Evolutionary conservation across 2,888 invertebrate species (phyloP).

Genomic region (Bugula neritina): DNA sequence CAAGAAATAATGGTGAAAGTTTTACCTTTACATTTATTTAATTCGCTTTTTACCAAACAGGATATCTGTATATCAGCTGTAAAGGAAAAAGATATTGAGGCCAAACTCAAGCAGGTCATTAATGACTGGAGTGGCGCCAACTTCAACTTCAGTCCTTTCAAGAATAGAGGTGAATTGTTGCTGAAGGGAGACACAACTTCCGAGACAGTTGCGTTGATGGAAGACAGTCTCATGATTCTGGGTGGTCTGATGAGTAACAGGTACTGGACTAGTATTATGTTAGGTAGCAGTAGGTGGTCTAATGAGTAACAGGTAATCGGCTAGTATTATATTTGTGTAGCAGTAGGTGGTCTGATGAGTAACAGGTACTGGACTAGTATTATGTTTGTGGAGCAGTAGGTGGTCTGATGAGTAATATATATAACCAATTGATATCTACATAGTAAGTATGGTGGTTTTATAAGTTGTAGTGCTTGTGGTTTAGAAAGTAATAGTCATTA

Average conservation of each 20-base stretch:
- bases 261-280: slow-evolving; percentile 44
- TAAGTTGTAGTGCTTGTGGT: too few relatives aligned
- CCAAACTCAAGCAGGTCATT: slow-evolving; percentile 84
- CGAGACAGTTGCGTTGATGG: slow-evolving; percentile 87
- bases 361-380: background rate
- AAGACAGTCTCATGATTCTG: slow-evolving; percentile 91
- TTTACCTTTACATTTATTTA: too few relatives aligned
- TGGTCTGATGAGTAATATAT: too few relatives aligned
- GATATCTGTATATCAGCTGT: slow-evolving; percentile 96
- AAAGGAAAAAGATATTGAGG: slow-evolving; percentile 96
- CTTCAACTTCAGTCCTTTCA: slow-evolving; percentile 86
- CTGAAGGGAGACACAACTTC: slow-evolving; percentile 82
- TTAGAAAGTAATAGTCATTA: too few relatives aligned
- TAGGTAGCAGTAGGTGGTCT: background rate
- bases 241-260: slow-evolving; percentile 87
- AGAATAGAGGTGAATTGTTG: slow-evolving; percentile 86
- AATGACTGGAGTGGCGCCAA: slow-evolving; percentile 88
- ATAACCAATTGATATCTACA: too few relatives aligned
- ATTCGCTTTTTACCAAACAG: too few relatives aligned
- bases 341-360: background rate
- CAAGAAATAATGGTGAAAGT: too few relatives aligned
- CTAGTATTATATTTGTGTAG: background rate
- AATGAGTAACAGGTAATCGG: background rate
- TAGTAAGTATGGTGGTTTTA: too few relatives aligned
- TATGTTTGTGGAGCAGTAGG: too few relatives aligned